Evolutionary conservation across 2,113 vertebrate genomes (phyloP).

Genomic region (Malurus cyaneus): DNA sequence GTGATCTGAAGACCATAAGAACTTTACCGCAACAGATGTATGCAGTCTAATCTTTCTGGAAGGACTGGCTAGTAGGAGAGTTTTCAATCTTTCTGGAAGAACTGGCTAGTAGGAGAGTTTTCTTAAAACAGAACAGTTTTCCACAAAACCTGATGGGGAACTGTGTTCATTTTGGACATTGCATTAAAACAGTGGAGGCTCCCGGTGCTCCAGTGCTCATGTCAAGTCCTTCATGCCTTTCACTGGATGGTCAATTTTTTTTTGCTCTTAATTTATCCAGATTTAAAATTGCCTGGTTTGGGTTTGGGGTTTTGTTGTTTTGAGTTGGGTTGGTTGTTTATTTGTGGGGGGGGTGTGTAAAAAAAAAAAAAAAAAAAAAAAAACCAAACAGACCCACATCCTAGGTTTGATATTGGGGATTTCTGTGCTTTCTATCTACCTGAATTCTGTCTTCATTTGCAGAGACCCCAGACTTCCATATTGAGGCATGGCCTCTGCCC

Average conservation of each 20-base stretch:
- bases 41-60: neutral
- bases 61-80: neutral
- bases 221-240: neutral
- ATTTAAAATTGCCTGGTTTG: neutral
- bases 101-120: neutral
- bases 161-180: neutral
- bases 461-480: neutral
- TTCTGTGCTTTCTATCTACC: neutral
- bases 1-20: neutral
- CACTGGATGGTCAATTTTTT: neutral
- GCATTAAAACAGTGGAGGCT: neutral
- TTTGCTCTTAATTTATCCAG: neutral
- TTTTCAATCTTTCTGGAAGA: neutral
- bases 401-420: neutral
- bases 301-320: neutral
- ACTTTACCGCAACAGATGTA: neutral
- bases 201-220: neutral
- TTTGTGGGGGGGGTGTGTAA: no score
- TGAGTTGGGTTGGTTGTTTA: neutral
- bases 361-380: no score
- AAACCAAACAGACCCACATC: no score
- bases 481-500: neutral
- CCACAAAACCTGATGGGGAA: neutral
- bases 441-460: neutral
- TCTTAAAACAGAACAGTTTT: neutral